A percentile compares a stretch with the other conserved stretches of the same genome.
Conservation (phyloP, 1,140 invertebrate species). For the Cyphomyrmex costatus region DNA sequence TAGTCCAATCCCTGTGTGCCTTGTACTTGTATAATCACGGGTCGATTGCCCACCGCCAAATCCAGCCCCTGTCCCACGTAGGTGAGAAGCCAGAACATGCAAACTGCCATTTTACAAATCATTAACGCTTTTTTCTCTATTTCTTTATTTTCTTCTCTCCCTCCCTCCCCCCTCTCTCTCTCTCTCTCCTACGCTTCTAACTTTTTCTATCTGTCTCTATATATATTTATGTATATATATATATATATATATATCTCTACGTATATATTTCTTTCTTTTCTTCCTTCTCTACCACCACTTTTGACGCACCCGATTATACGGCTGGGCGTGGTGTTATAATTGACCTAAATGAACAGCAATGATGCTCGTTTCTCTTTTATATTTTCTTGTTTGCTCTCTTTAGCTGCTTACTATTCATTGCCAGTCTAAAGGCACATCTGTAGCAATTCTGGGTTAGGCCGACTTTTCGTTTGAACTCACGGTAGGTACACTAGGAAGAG, state of each 20-base stretch:
- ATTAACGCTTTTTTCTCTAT: constrained; percentile 30
- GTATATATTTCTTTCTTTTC: constrained; percentile 38
- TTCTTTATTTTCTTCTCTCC: neutral
- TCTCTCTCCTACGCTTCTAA: neutral
- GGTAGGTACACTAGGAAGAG: constrained; percentile 51
- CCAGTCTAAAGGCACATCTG: constrained; percentile 71
- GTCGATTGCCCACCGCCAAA: constrained; percentile 78
- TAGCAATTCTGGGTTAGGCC: constrained; percentile 69
- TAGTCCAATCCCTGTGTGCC: constrained; percentile 69
- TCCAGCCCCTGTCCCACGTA: constrained; percentile 81
- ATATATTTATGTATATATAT: constrained; percentile 49
- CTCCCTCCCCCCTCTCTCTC: neutral
- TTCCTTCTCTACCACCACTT: constrained; percentile 20
- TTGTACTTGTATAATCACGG: constrained; percentile 72
- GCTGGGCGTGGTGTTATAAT: constrained; percentile 60
- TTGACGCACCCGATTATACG: constrained; percentile 31
- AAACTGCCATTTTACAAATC: constrained; percentile 79
- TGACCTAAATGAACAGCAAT: constrained; percentile 63
- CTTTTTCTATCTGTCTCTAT: constrained; percentile 36
- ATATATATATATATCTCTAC: constrained; percentile 50
- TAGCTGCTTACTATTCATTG: constrained; percentile 56
- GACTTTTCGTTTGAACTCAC: constrained; percentile 67
- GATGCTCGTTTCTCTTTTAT: constrained; percentile 28
- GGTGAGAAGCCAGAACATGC: constrained; percentile 80
- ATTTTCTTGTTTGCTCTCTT: constrained; percentile 32